These are phyloP conservation scores for Pentamera pediparva DNA, from an alignment of 53 echinoderm and acorn worm species.

Conservation along the genomic window DNA sequence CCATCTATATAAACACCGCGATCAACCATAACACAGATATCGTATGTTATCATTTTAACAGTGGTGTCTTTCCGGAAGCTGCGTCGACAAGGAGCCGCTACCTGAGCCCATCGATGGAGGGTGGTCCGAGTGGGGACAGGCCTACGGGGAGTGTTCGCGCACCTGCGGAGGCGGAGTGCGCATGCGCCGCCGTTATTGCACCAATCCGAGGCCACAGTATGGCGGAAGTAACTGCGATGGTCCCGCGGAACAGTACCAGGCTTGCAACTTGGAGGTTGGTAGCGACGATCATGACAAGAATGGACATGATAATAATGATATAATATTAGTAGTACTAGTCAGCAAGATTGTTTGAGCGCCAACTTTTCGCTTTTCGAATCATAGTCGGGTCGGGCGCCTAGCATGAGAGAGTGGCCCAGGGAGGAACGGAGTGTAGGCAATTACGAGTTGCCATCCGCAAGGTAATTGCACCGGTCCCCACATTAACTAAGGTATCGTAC, in stretches of 20 bases:
- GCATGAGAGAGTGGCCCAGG: too few relatives aligned
- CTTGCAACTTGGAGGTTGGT: conserved; percentile 59
- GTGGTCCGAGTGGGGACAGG: conserved; percentile 62
- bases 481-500: too few relatives aligned
- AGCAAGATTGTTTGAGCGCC: too few relatives aligned
- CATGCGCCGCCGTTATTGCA: conserved; percentile 56
- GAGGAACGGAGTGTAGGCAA: too few relatives aligned
- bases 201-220: conserved; percentile 58
- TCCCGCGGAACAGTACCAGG: conserved; percentile 34
- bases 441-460: too few relatives aligned
- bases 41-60: conserved; percentile 1
- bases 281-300: background rate
- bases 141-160: conserved; percentile 65
- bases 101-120: conserved; percentile 61
- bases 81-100: conserved; percentile 40
- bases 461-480: too few relatives aligned
- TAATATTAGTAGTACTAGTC: too few relatives aligned
- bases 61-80: conserved; percentile 62
- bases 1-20: too few relatives aligned
- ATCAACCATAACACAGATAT: too few relatives aligned
- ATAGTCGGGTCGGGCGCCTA: too few relatives aligned
- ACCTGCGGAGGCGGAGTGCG: conserved; percentile 76
- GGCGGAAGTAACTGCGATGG: conserved; percentile 69
- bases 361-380: too few relatives aligned
- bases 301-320: background rate